These are phyloP conservation scores for Holcopasites calliopsidis DNA, from an alignment of 1,140 invertebrate genomes.

Conservation along the genomic window DNA sequence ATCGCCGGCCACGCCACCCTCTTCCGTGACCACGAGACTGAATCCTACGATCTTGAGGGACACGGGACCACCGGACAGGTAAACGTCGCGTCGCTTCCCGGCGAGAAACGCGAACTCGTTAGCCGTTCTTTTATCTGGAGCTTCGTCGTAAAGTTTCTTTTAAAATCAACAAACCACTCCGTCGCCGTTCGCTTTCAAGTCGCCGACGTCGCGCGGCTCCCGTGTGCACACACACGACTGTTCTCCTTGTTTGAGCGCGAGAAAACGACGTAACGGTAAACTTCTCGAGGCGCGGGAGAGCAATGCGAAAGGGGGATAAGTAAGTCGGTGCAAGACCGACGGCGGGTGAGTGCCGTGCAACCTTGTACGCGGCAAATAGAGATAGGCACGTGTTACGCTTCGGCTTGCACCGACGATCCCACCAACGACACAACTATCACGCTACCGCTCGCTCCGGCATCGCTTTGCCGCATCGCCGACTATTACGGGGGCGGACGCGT, in stretches of 20 bases:
- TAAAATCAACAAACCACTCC: constrained; percentile 50
- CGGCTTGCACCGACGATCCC: constrained; percentile 49
- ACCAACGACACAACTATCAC: constrained; percentile 41
- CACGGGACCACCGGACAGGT: constrained; percentile 77
- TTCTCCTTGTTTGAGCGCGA: constrained; percentile 69
- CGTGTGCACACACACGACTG: constrained; percentile 40
- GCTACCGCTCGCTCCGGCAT: constrained; percentile 35
- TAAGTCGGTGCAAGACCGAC: constrained; percentile 71
- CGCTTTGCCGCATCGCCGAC: constrained; percentile 30
- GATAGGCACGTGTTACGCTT: constrained; percentile 75
- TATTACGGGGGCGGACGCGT: constrained; percentile 30
- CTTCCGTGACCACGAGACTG: constrained; percentile 71
- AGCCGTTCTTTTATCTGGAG: constrained; percentile 38
- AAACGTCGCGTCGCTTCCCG: background rate
- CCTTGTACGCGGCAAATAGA: constrained; percentile 77
- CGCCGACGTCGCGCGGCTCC: constrained; percentile 52
- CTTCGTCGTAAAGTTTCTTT: constrained; percentile 43
- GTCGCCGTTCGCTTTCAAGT: constrained; percentile 60
- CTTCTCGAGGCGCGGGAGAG: constrained; percentile 7
- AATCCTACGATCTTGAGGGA: constrained; percentile 75
- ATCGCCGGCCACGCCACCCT: constrained; percentile 67
- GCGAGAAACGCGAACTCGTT: constrained; percentile 41
- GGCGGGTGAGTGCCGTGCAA: constrained; percentile 67
- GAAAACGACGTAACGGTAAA: constrained; percentile 66
- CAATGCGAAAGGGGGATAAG: constrained; percentile 59